Base-by-base conservation (phyloP, 2,888 invertebrate genomes). In the Drosophila anomelani region DNA sequence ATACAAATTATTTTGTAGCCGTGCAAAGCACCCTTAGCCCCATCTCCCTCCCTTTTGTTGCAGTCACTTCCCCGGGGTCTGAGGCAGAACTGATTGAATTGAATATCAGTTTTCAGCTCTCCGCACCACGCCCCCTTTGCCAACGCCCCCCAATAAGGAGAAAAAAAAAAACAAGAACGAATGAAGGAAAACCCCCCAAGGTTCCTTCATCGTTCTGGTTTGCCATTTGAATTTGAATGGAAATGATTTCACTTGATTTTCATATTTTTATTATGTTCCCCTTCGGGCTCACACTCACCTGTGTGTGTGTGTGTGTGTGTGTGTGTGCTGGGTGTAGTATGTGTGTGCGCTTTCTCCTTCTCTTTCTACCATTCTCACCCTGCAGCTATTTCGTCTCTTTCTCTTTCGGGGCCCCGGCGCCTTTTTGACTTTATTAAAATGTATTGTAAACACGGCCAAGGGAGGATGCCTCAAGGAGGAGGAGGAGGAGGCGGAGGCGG, bases 201-300 rank as follows among this genome's bases (percentile, higher is more conserved):
- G 29, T 17, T 43, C 59, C 62, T 54, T 46, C 66, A 44, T 47
- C 60, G 58, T 68, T 73, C 63, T 75, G 68, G 72, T 69, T 46
- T 75, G 78, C 68, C 72, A 85, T 84, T 85, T 84, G 83, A 84
- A 84, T 84, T 87, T 84, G 78, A 87, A 84, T 85, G 85, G 85
- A 84, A 82, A 84, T 87, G 76, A 85, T 87, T 87, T 84, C 82
- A 87, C 82, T 87, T 85, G 83, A 84, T 84, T 84, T 84, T 84
- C 85, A 87, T 87, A 87, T 79, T 76, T 85, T 79, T 84, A 74
- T 81, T 77, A 77, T 64, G 76, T 73, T 81, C 71, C 70, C 68
- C 75, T 47, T 57, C 47, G 64, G 46, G 57, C 70, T 56, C 57
- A 44, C 39, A 36, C 38, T 32, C 34, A 61, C 44, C 26, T 51